Evolutionary conservation across 2,797 vertebrate species (phyloP).

Genomic region (Diceros bicornis): DNA sequence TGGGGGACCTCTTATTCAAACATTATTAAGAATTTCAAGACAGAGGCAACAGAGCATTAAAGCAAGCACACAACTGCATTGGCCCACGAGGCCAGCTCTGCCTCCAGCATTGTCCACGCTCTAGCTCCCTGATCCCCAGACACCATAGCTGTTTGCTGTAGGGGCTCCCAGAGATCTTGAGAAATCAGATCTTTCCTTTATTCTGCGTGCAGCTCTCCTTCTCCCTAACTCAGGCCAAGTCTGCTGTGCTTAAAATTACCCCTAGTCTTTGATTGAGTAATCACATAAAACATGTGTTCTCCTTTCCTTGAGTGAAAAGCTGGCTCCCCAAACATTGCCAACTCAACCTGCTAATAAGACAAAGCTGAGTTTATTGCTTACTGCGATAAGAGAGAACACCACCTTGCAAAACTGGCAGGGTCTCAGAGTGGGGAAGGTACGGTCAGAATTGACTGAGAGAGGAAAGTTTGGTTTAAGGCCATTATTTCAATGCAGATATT

Average conservation of each 20-base stretch:
- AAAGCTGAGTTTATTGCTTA: neutral
- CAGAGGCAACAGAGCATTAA: neutral
- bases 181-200: neutral
- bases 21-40: neutral
- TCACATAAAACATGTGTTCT: neutral
- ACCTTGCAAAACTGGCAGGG: neutral
- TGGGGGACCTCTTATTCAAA: neutral
- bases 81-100: neutral
- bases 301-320: neutral
- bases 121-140: neutral
- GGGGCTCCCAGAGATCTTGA: neutral
- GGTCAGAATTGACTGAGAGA: neutral
- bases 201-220: neutral
- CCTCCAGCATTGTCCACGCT: too few species aligned
- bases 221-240: neutral
- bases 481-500: neutral
- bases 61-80: neutral
- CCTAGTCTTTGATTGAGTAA: neutral
- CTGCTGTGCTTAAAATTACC: neutral
- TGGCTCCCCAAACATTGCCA: neutral
- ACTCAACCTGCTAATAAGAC: neutral
- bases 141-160: too few species aligned
- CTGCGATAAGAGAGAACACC: neutral
- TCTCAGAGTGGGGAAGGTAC: neutral
- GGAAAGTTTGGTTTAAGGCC: neutral